A percentile compares a stretch with the other conserved stretches of the same genome.
Conservation (phyloP, 2,888 invertebrate species). For the Imbricaverruca yamaguchii region DNA sequence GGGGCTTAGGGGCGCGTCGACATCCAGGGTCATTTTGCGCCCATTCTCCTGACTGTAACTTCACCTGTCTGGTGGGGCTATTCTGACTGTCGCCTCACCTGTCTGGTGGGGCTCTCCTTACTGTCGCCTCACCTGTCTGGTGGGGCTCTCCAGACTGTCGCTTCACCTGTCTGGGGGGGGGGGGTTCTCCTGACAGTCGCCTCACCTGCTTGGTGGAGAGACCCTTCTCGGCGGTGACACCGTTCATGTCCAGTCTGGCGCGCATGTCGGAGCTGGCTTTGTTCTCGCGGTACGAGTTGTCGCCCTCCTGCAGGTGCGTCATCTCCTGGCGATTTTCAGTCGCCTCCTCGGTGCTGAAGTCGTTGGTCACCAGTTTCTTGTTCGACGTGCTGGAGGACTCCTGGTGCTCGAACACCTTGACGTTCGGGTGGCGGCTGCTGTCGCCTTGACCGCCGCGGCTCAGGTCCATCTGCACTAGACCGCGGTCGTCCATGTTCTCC, state of each 20-base stretch:
- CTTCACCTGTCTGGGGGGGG: too few relatives aligned
- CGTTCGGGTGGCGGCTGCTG: background rate
- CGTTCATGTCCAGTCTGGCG: conserved; percentile 72
- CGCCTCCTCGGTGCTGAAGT: conserved; percentile 61
- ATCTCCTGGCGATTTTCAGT: conserved; percentile 63
- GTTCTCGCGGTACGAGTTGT: conserved; percentile 71
- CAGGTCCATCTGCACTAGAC: background rate
- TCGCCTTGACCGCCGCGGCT: background rate
- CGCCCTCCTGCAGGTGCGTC: conserved; percentile 69
- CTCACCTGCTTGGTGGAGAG: conserved; percentile 62
- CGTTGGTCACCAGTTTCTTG: conserved; percentile 57
- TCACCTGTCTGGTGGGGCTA: too few relatives aligned
- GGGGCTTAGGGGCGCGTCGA: too few relatives aligned
- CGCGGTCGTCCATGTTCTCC: conserved; percentile 3
- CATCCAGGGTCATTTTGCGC: too few relatives aligned
- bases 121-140: too few relatives aligned
- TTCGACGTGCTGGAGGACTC: background rate
- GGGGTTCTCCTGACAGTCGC: too few relatives aligned
- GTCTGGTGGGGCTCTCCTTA: too few relatives aligned
- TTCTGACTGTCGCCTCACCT: too few relatives aligned
- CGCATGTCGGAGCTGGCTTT: conserved; percentile 62
- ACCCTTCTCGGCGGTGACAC: conserved; percentile 76
- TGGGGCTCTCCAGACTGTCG: too few relatives aligned
- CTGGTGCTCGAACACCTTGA: conserved; percentile 7
- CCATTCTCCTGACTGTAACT: too few relatives aligned